Conservation (phyloP, 1,140 invertebrate species). For the Solen grandis region DNA sequence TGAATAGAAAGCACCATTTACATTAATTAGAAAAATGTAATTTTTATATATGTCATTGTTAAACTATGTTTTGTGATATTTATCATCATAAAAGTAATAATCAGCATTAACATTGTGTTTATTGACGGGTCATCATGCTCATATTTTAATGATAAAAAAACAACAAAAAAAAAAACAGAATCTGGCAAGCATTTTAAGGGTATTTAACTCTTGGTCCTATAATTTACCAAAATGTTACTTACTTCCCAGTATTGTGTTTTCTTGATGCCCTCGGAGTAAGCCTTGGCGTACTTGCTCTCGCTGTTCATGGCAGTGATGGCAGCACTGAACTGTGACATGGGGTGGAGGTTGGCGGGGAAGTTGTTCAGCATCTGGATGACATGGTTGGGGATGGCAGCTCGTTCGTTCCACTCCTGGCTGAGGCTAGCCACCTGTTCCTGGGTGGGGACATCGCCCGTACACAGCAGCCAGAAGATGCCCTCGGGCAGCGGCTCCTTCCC, state of each 20-base stretch:
- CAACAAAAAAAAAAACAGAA: no score
- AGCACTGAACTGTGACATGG: conserved; percentile 97
- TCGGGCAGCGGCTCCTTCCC: conserved; percentile 95
- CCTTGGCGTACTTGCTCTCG: conserved; percentile 96
- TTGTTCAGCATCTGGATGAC: conserved; percentile 97
- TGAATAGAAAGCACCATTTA: no score
- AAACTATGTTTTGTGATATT: no score
- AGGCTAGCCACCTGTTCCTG: conserved; percentile 87
- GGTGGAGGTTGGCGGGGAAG: conserved; percentile 95
- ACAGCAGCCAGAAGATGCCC: conserved; percentile 96
- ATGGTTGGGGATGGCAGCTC: conserved; percentile 94
- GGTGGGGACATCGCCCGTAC: conserved; percentile 95
- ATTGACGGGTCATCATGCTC: no score
- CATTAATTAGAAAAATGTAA: no score
- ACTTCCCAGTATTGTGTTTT: conserved; percentile 95
- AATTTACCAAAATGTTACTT: no score
- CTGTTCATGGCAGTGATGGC: conserved; percentile 95
- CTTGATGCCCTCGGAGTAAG: conserved; percentile 92
- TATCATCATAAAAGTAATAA: no score
- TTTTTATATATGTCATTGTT: no score
- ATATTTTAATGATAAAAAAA: no score
- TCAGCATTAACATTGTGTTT: no score
- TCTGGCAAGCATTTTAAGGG: no score
- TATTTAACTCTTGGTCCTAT: no score
- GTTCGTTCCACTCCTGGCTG: conserved; percentile 94